Conservation (phyloP, 2,113 vertebrate genomes). For the Porphyrio hochstetteri region DNA sequence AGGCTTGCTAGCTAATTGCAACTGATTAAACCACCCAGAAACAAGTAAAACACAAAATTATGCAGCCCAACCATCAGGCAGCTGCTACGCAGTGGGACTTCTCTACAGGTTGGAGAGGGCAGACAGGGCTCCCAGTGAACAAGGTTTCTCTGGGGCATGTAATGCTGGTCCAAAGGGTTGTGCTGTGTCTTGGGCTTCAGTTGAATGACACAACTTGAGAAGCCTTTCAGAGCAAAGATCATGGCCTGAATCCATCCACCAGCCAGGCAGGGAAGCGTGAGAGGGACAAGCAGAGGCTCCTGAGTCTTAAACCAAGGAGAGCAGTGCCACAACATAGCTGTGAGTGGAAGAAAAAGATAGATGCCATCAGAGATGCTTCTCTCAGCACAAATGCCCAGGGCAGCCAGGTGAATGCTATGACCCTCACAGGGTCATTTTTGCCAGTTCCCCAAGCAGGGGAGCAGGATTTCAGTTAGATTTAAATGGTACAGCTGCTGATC, state of each 20-base stretch:
- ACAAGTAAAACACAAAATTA: neutral
- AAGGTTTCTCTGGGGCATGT: neutral
- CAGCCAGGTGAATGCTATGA: neutral
- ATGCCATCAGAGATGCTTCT: neutral
- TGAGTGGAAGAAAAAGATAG: neutral
- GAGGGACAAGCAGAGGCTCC: neutral
- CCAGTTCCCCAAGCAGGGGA: neutral
- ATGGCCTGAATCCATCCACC: neutral
- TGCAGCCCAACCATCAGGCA: neutral
- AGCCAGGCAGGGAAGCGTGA: neutral
- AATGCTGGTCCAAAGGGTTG: neutral
- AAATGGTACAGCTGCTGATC: neutral
- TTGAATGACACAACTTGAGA: neutral
- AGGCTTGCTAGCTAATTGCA: neutral
- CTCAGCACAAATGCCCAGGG: too few species aligned
- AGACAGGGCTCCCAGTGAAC: neutral
- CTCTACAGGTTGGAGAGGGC: neutral
- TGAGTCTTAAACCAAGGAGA: neutral
- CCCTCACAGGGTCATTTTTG: neutral
- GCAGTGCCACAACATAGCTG: neutral
- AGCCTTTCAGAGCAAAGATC: neutral
- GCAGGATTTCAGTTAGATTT: neutral
- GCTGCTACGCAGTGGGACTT: rapidly evolving
- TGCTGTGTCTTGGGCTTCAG: neutral
- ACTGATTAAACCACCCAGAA: neutral